Percentiles rank a stretch among this genome's conserved stretches.
Conservation (phyloP, 2,113 vertebrate genomes). For the Chunga burmeisteri region DNA sequence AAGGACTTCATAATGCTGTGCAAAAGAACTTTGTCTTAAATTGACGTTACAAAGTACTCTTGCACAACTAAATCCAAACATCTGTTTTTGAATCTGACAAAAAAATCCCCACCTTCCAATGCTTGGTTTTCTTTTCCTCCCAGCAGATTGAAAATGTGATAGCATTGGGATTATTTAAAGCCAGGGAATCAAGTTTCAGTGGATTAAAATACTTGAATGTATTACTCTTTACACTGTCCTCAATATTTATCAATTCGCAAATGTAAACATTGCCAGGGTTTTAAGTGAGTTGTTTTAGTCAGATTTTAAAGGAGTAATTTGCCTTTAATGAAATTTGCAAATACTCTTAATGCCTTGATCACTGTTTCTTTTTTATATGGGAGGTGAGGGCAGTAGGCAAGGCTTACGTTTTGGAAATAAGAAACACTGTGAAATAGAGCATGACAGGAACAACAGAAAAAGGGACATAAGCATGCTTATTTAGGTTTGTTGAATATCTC, state of each 20-base stretch:
- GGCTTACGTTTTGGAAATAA: neutral
- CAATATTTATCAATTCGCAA: neutral
- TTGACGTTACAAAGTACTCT: neutral
- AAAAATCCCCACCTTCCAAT: neutral
- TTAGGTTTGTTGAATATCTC: neutral
- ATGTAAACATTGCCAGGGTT: neutral
- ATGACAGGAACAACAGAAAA: neutral
- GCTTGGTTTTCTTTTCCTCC: neutral
- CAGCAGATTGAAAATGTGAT: neutral
- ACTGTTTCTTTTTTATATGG: neutral
- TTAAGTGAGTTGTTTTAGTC: neutral
- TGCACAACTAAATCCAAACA: constrained; percentile 1
- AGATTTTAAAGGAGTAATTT: constrained; percentile 23
- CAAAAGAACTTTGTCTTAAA: constrained; percentile 32
- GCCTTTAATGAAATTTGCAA: neutral
- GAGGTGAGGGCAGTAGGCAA: neutral
- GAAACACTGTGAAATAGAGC: neutral
- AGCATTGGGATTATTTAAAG: neutral
- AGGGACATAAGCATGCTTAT: neutral
- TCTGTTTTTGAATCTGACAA: neutral
- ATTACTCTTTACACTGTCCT: neutral
- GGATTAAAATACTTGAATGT: neutral
- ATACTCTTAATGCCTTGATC: neutral
- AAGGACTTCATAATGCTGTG: constrained; percentile 71
- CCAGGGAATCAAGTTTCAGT: neutral